A percentile compares a stretch with the other conserved stretches of the same genome.
These are phyloP conservation scores for Oikopleura vanhoeffeni DNA, from an alignment of 23 tunicate genomes.

Conservation along the genomic window DNA sequence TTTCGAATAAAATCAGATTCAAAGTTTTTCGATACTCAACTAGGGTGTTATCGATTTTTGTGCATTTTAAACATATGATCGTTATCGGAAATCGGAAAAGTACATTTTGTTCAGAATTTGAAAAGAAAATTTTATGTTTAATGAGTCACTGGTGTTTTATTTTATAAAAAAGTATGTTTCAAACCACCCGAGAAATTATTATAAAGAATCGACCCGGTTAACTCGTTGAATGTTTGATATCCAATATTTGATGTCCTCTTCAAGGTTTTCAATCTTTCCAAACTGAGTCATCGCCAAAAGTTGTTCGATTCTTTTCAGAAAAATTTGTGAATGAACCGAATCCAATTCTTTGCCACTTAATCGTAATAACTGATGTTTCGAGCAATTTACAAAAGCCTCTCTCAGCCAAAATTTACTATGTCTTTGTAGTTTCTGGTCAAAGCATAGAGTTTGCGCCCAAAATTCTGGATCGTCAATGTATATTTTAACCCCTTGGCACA, in stretches of 20 bases:
- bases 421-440: not conserved
- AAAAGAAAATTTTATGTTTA: too few relatives aligned
- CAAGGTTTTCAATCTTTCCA: not conserved
- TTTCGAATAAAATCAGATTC: too few relatives aligned
- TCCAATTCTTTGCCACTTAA: not conserved
- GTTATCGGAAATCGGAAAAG: too few relatives aligned
- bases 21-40: too few relatives aligned
- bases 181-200: not conserved
- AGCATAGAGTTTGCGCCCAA: not conserved
- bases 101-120: too few relatives aligned
- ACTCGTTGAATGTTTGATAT: not conserved
- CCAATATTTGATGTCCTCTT: not conserved
- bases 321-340: not conserved
- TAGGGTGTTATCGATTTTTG: too few relatives aligned
- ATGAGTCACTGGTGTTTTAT: too few relatives aligned
- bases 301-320: not conserved
- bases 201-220: not conserved
- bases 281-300: not conserved
- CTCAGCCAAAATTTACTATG: not conserved
- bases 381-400: not conserved
- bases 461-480: slow-evolving; percentile 6
- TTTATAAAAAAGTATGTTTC: too few relatives aligned
- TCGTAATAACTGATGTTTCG: slow-evolving; percentile 1
- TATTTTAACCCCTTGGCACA: not conserved
- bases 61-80: too few relatives aligned